Evolutionary conservation across 2,888 invertebrate genomes (phyloP).

Genomic region (Phania funesta): DNA sequence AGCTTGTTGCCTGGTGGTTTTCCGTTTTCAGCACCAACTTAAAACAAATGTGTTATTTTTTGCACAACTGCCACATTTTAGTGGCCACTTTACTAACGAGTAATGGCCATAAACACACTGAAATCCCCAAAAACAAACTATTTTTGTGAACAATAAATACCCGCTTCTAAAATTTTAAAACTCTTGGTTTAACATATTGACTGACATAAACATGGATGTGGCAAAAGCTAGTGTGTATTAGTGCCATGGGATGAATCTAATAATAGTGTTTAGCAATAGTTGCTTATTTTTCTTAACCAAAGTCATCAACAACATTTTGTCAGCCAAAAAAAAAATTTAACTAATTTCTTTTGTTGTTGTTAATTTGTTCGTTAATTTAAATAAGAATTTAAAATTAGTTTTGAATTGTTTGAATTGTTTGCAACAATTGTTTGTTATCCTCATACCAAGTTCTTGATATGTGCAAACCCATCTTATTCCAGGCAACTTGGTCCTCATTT

Average conservation of each 20-base stretch:
- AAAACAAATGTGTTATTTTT: background rate
- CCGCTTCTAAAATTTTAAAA: background rate
- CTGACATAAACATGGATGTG: background rate
- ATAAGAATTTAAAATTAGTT: constrained; percentile 1
- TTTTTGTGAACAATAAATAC: background rate
- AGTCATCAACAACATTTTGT: background rate
- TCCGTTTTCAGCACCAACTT: background rate
- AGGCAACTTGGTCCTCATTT: too few species aligned
- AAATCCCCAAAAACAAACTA: background rate
- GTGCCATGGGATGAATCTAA: background rate
- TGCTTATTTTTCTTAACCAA: background rate
- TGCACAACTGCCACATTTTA: background rate
- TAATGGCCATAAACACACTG: constrained; percentile 5
- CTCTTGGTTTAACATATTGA: background rate
- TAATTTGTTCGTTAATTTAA: background rate
- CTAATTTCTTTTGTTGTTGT: too few species aligned
- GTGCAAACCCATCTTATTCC: too few species aligned
- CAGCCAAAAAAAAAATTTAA: background rate
- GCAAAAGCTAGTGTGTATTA: background rate
- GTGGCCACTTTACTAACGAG: constrained; percentile 5
- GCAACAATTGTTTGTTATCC: too few species aligned
- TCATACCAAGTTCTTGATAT: too few species aligned
- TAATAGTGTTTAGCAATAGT: background rate
- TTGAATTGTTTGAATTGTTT: too few species aligned
- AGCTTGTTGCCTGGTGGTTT: background rate